Percentiles rank a stretch among this genome's conserved stretches.
phyloP scores from a whole-genome alignment of 1,140 invertebrate genomes.

The Eufriesea mexicana region DNA sequence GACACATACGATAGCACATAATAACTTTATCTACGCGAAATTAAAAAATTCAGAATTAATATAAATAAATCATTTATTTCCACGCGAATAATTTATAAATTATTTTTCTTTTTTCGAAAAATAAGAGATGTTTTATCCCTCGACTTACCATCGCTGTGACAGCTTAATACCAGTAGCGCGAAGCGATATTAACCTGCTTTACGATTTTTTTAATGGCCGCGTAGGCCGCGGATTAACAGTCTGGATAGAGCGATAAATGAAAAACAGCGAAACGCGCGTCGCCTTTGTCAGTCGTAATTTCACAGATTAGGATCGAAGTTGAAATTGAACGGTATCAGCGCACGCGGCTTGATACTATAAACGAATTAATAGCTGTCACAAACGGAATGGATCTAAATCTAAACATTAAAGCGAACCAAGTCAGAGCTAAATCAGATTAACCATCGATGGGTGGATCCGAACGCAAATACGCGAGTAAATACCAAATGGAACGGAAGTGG shows the following conservation, averaged over 20 bases:
- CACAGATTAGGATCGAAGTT: background rate
- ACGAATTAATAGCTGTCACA: background rate
- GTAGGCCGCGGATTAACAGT: background rate
- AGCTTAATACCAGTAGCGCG: background rate
- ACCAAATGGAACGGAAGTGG: background rate
- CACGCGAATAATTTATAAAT: too few relatives aligned
- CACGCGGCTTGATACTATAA: background rate
- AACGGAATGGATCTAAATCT: background rate
- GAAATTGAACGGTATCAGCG: background rate
- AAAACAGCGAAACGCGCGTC: background rate
- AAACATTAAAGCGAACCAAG: background rate
- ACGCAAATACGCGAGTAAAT: background rate
- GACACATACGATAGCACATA: too few relatives aligned
- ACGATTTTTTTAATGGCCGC: constrained; percentile 1
- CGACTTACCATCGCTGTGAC: background rate
- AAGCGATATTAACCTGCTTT: constrained; percentile 3
- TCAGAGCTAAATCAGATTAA: background rate
- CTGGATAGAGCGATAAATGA: background rate
- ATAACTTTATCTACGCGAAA: too few relatives aligned
- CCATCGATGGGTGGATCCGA: background rate
- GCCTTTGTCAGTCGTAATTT: constrained; percentile 8
- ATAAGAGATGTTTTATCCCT: background rate
- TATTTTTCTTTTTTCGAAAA: background rate
- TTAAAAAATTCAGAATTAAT: too few relatives aligned
- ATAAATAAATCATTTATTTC: too few relatives aligned